Base-by-base conservation (phyloP, 2,113 vertebrate genomes). In the Toxotes jaculatrix region DNA sequence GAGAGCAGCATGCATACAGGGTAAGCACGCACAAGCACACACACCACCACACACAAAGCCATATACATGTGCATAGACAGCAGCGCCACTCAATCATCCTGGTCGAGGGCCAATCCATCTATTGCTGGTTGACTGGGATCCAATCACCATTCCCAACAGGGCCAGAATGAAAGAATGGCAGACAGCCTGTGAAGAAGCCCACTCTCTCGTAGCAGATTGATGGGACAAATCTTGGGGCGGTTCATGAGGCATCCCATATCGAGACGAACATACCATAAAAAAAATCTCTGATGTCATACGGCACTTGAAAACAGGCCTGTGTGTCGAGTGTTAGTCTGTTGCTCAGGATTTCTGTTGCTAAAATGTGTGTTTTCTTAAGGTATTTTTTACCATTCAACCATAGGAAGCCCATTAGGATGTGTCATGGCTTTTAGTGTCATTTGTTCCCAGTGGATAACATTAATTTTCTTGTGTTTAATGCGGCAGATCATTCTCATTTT, bases 121-220 rank as follows among this genome's bases (percentile, higher is more conserved):
- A 88, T 81, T 68, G 87, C 90, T 87, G 91, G 87, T 93, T 91
- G 91, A 93, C 91, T 92, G 84, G 90, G 91, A 91, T 92, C 91
- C 91, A 92, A 93, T 94, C 89, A 90, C 89, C 88, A 89, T 86
- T 89, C 91, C 90, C 93, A 91, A 90, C 88, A 84, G 90, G 87
- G 83, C 88, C 86, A 66, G 79, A 84, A 91, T 85, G 77, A 92
- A 91, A 90, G 87, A 91, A 91, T 62, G 89, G 84, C 87, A 89
- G 88, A 85, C 79, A 77, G 87, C 85, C 77, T 69, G 87, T 70
- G 89, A 91, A 91, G 90, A 89, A 73, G 64, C 88, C 82, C 76
- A 69, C 49, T 81, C 74, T 84, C 77, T 85, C 86, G 77, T 36
- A 1, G 23, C 31, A 87, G 87, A 92, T 92, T 88, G 85, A 93